Percentiles rank a stretch among this genome's conserved stretches.
Conservation (phyloP, 2,113 vertebrate genomes). For the Rhinogobius similis region DNA sequence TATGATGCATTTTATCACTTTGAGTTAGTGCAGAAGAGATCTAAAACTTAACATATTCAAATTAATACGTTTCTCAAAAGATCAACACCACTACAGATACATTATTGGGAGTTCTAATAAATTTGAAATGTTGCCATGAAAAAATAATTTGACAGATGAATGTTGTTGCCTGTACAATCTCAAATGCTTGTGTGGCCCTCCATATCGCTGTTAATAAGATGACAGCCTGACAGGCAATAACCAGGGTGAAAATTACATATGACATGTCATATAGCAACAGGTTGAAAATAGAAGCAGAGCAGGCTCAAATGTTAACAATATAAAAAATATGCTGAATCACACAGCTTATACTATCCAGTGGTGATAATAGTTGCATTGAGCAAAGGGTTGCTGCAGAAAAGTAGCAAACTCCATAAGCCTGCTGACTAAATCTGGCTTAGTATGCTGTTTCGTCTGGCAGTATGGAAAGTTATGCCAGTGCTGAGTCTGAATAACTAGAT, state of each 20-base stretch:
- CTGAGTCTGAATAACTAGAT: no score
- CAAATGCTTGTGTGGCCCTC: no score
- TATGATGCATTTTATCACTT: slow-evolving; percentile 40
- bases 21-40: not conserved
- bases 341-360: no score
- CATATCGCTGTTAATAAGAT: slow-evolving; percentile 1
- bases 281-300: not conserved
- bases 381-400: no score
- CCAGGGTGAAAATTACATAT: slow-evolving; percentile 8
- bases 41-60: not conserved
- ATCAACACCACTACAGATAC: not conserved
- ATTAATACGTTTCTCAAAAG: not conserved
- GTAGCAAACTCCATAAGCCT: no score
- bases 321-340: not conserved
- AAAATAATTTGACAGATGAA: no score
- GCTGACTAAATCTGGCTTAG: no score
- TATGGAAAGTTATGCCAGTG: no score
- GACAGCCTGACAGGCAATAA: not conserved
- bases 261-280: not conserved
- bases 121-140: no score
- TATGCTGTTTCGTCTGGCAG: no score
- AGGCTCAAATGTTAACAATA: not conserved
- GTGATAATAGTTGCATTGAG: no score
- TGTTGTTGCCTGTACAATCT: no score
- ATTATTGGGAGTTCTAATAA: not conserved